phyloP scores from a whole-genome alignment of 2,113 vertebrate species.

The Podiceps cristatus region DNA sequence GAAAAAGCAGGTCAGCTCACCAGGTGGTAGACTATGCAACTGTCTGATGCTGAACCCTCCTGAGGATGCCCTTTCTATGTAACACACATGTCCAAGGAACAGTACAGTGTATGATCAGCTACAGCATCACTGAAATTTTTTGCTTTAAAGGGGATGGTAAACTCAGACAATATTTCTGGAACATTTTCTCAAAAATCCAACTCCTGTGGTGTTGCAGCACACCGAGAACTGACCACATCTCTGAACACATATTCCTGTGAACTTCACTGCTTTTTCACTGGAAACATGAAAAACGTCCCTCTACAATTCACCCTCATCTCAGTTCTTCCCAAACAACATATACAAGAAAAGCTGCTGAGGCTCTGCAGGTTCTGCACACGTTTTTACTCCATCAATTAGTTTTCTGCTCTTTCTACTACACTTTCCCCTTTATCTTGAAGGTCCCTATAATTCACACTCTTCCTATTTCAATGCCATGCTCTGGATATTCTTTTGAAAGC shows the following conservation, averaged over 20 bases:
- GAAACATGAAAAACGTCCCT: not conserved
- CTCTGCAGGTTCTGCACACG: not conserved
- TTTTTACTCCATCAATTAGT: not conserved
- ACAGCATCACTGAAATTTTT: not conserved
- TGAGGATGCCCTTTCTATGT: not conserved
- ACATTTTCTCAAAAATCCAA: not conserved
- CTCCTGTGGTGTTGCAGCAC: not conserved
- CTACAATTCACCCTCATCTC: not conserved
- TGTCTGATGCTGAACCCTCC: not conserved
- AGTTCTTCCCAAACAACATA: not conserved
- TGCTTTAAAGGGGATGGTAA: not conserved
- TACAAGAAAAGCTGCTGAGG: not conserved
- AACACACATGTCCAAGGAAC: not conserved
- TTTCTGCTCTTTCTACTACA: not conserved
- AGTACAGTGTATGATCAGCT: not conserved
- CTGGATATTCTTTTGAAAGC: not conserved
- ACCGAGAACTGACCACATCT: not conserved
- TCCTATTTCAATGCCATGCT: not conserved
- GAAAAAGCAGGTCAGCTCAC: constrained; percentile 42
- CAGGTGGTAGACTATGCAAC: constrained; percentile 1
- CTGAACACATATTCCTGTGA: not conserved
- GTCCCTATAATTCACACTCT: not conserved
- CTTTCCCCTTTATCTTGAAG: not conserved
- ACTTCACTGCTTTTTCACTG: not conserved
- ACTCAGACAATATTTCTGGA: not conserved